phyloP scores from a whole-genome alignment of 2,113 vertebrate genomes.

The Centropus bengalensis region DNA sequence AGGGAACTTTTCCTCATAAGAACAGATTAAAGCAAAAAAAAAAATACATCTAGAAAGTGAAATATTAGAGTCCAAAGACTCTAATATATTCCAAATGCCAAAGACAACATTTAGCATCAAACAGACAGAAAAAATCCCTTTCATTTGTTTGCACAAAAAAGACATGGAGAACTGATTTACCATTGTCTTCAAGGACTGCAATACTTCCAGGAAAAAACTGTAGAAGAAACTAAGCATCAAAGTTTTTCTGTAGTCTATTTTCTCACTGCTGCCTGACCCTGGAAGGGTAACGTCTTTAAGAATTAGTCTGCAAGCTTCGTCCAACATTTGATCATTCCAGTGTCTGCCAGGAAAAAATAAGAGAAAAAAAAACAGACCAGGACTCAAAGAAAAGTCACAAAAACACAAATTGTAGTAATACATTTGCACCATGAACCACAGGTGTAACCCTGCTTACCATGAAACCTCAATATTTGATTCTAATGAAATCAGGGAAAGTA shows the following conservation, averaged over 20 bases:
- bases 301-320: slow-evolving; percentile 79
- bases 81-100: too few species aligned
- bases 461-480: background rate
- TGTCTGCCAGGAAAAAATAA: slow-evolving; percentile 39
- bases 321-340: slow-evolving; percentile 85
- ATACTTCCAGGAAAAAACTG: slow-evolving; percentile 87
- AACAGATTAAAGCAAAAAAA: background rate
- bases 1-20: background rate
- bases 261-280: slow-evolving; percentile 75
- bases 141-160: background rate
- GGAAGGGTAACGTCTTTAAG: slow-evolving; percentile 82
- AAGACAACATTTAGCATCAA: background rate
- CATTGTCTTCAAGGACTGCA: slow-evolving; percentile 74
- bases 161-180: background rate
- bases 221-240: slow-evolving; percentile 89
- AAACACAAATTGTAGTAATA: background rate
- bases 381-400: background rate
- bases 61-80: background rate
- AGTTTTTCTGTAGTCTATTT: slow-evolving; percentile 83
- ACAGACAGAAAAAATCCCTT: background rate
- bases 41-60: background rate
- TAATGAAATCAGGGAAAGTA: background rate
- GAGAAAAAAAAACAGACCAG: background rate
- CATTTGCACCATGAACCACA: background rate
- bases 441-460: background rate